A percentile compares a stretch with the other conserved stretches of the same genome.
These are phyloP conservation scores for Rhynchopsitta pachyrhyncha DNA, from an alignment of 2,113 vertebrate species.

Conservation along the genomic window DNA sequence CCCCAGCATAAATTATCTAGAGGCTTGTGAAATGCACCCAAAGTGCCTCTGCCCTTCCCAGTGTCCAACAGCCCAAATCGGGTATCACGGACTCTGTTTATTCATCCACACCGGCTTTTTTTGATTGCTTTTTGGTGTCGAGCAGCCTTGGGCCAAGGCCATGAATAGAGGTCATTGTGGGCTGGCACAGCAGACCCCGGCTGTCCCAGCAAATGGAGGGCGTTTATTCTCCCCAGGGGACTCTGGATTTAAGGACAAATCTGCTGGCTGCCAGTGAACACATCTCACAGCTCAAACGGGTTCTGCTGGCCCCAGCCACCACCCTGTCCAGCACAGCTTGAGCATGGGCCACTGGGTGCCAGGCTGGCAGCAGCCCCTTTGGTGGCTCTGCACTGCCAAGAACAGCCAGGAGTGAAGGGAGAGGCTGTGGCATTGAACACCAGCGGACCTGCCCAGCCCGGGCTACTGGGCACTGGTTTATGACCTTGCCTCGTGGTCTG, in stretches of 20 bases:
- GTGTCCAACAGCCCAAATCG: conserved; percentile 1
- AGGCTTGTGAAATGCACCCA: conserved; percentile 31
- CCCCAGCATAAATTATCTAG: not conserved
- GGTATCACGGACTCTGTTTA: conserved; percentile 3
- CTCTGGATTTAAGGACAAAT: not conserved
- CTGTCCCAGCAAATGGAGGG: not conserved
- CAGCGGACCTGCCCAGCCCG: not conserved
- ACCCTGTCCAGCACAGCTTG: not conserved
- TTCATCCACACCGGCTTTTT: not conserved
- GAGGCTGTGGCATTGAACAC: not conserved
- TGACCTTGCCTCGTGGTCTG: not conserved
- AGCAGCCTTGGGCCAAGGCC: conserved; percentile 3
- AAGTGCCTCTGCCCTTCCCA: not conserved
- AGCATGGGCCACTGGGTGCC: not conserved
- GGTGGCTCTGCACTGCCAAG: fast-evolving
- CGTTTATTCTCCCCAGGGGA: not conserved
- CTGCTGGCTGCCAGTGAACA: not conserved
- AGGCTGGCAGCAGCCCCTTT: not conserved
- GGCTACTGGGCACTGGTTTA: fast-evolving
- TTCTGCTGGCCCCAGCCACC: not conserved
- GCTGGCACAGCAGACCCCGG: not conserved
- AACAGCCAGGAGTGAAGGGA: not conserved
- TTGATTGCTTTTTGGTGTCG: conserved; percentile 1
- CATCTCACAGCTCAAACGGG: not conserved
- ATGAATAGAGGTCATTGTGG: not conserved